These are phyloP conservation scores for Trachemys scripta DNA, from an alignment of 2,113 vertebrate genomes.

Conservation along the genomic window DNA sequence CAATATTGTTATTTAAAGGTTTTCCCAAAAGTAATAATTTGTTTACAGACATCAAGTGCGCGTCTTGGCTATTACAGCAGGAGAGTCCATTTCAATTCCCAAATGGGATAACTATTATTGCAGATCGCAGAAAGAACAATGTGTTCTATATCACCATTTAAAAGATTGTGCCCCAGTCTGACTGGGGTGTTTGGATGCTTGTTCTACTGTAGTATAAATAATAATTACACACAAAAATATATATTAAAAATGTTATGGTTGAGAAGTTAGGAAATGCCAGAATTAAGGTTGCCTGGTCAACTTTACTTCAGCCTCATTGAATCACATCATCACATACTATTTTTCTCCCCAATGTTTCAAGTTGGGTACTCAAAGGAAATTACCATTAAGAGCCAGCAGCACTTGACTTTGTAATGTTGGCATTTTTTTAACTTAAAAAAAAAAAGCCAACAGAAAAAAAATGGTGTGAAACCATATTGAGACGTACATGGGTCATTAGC, in stretches of 20 bases:
- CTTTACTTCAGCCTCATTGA: no score
- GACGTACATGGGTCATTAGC: neutral
- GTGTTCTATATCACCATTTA: accelerated
- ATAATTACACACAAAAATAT: neutral
- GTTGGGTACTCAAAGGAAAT: neutral
- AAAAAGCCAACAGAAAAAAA: neutral
- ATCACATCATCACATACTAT: neutral
- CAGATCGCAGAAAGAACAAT: neutral
- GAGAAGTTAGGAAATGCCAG: neutral
- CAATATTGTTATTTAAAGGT: neutral
- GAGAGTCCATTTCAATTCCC: accelerated
- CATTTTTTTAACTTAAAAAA: neutral
- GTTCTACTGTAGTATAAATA: neutral
- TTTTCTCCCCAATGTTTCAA: neutral
- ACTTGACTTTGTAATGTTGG: neutral
- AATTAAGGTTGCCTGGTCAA: neutral
- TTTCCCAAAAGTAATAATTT: neutral
- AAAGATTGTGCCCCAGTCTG: neutral
- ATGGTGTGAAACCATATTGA: neutral
- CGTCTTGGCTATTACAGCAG: neutral
- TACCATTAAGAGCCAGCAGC: neutral
- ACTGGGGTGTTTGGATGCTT: neutral
- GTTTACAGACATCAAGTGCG: neutral
- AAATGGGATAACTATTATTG: neutral
- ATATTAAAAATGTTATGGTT: neutral